phyloP scores from a whole-genome alignment of 2,888 invertebrate genomes.

The Latheticus oryzae region DNA sequence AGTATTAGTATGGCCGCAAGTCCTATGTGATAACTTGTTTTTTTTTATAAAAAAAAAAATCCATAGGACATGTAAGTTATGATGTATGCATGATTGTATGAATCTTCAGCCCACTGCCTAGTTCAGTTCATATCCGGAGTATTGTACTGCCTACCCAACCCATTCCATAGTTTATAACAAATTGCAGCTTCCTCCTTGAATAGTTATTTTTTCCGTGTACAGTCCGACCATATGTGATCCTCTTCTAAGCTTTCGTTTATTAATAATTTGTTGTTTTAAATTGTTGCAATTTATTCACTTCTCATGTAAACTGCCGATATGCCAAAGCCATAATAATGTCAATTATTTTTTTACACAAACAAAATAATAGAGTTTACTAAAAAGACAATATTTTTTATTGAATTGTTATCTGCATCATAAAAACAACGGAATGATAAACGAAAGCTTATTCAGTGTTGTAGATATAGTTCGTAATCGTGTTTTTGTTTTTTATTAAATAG shows the following conservation, averaged over 20 bases:
- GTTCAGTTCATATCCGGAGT: conserved; percentile 35
- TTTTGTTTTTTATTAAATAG: conserved; percentile 21
- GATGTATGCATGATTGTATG: conserved; percentile 30
- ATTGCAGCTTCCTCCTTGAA: conserved; percentile 34
- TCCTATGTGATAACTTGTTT: conserved; percentile 18
- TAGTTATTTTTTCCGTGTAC: conserved; percentile 33
- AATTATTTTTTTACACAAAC: conserved; percentile 44
- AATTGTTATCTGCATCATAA: conserved; percentile 37
- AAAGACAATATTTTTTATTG: conserved; percentile 40
- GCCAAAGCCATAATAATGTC: conserved; percentile 45
- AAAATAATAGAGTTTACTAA: conserved; percentile 36
- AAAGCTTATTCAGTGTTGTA: conserved; percentile 34
- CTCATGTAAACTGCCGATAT: conserved; percentile 43
- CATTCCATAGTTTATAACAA: conserved; percentile 54
- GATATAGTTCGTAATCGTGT: conserved; percentile 32
- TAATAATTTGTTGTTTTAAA: conserved; percentile 31
- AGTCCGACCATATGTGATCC: conserved; percentile 47
- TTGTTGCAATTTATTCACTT: conserved; percentile 28
- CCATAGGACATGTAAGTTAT: conserved; percentile 14
- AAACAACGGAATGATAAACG: conserved; percentile 15
- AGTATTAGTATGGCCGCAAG: conserved; percentile 17
- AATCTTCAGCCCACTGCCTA: conserved; percentile 26
- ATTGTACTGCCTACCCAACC: conserved; percentile 56
- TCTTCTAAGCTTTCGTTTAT: conserved; percentile 42
- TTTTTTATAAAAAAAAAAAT: conserved; percentile 13